Percentiles rank a stretch among this genome's conserved stretches.
These are phyloP conservation scores for Paramormyrops kingsleyae DNA, from an alignment of 2,113 vertebrate species.

Conservation along the genomic window DNA sequence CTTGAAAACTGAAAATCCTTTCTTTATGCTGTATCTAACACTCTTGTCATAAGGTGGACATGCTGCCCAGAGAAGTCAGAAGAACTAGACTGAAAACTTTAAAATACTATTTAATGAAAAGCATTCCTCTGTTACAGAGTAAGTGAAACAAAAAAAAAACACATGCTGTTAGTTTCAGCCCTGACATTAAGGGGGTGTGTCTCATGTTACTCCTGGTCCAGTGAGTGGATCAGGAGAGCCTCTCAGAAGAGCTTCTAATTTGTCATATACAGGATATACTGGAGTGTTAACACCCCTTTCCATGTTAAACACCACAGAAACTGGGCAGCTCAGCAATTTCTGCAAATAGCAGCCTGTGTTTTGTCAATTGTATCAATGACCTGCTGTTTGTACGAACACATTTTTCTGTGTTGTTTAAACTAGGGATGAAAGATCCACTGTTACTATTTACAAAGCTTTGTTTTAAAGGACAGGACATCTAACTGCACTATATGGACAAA, in stretches of 20 bases:
- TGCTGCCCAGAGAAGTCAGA: background rate
- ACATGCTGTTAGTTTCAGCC: background rate
- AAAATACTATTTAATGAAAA: background rate
- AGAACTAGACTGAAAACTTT: background rate
- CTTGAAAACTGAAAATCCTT: background rate
- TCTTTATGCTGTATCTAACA: background rate
- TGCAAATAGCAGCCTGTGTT: slow-evolving; percentile 22
- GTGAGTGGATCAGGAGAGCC: background rate
- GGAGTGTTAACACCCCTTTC: background rate
- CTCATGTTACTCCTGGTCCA: background rate
- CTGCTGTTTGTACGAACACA: slow-evolving; percentile 16
- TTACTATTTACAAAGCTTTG: slow-evolving; percentile 23
- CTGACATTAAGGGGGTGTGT: background rate
- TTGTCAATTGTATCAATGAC: slow-evolving; percentile 14
- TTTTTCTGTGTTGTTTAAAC: background rate
- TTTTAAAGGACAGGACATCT: background rate
- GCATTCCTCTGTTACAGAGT: background rate
- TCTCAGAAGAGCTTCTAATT: slow-evolving; percentile 10
- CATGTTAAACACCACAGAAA: slow-evolving; percentile 8
- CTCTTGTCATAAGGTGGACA: background rate
- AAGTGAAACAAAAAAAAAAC: background rate
- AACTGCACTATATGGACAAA: background rate
- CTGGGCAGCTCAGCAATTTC: slow-evolving; percentile 28
- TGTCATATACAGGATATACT: background rate
- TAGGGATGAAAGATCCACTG: background rate